A percentile compares a stretch with the other conserved stretches of the same genome.
Conservation (phyloP, 1,140 invertebrate genomes). For the Hirudo medicinalis region DNA sequence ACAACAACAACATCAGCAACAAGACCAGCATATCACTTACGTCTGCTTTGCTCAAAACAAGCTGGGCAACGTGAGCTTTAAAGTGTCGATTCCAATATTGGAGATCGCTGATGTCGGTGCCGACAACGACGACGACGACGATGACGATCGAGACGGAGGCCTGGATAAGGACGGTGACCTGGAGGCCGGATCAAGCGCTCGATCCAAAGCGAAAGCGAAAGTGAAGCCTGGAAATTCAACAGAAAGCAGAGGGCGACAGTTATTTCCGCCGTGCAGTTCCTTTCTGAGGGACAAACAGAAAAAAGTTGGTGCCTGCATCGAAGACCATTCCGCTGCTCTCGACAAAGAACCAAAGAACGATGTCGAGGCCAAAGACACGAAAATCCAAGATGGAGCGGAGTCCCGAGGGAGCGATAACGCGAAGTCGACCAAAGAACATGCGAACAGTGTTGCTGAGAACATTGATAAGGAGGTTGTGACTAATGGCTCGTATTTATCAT, state of each 20-base stretch:
- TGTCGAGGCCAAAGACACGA: neutral
- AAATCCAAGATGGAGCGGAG: neutral
- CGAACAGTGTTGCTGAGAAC: neutral
- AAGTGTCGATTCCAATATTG: neutral
- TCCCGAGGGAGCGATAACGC: neutral
- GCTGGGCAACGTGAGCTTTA: conserved; percentile 9
- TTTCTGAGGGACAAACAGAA: neutral
- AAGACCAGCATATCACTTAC: conserved; percentile 4
- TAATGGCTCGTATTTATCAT: no score
- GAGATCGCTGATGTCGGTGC: neutral
- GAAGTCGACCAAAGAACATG: neutral
- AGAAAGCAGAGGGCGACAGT: no score
- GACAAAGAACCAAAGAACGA: conserved; percentile 1
- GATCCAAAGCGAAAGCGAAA: no score
- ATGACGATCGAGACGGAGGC: neutral
- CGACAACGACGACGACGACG: neutral
- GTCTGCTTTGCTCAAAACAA: neutral
- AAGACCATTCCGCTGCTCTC: neutral
- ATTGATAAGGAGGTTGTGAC: no score
- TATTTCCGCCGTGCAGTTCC: no score
- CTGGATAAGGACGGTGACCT: neutral
- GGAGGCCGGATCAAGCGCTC: no score
- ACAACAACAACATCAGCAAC: neutral
- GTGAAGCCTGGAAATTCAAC: no score
- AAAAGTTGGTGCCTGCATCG: neutral